phyloP scores from a whole-genome alignment of 2,888 invertebrate species.

The Yponomeuta cagnagella region DNA sequence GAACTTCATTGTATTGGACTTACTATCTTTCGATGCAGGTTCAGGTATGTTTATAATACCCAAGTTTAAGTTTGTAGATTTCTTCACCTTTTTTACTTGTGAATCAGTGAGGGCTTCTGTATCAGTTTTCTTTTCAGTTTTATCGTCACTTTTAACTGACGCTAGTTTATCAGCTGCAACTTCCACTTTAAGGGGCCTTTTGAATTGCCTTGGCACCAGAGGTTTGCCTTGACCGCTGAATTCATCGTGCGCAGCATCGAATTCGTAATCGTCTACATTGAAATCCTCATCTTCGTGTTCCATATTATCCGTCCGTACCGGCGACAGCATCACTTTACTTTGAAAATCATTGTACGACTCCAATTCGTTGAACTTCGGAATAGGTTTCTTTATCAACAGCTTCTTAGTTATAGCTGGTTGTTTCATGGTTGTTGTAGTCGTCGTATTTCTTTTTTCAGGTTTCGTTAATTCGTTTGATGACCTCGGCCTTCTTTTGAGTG shows the following conservation, averaged over 20 bases:
- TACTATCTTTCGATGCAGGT: background rate
- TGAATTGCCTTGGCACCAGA: constrained; percentile 38
- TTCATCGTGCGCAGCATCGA: constrained; percentile 61
- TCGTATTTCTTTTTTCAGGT: background rate
- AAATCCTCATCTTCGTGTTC: constrained; percentile 65
- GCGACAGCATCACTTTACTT: constrained; percentile 32
- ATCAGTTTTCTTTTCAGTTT: background rate
- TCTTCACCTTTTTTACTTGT: background rate
- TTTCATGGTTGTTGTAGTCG: background rate
- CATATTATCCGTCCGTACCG: constrained; percentile 33
- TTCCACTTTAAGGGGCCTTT: constrained; percentile 21
- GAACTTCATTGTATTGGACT: background rate
- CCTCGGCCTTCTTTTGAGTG: background rate
- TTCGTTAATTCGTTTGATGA: background rate
- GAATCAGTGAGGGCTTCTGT: background rate
- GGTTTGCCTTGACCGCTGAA: constrained; percentile 49
- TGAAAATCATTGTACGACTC: constrained; percentile 50
- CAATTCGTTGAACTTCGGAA: constrained; percentile 50
- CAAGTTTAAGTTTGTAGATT: background rate
- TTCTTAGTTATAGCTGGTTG: background rate
- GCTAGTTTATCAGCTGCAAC: background rate
- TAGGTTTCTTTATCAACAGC: constrained; percentile 47
- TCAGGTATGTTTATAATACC: background rate
- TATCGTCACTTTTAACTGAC: background rate
- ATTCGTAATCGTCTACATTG: constrained; percentile 58